Percentiles rank a stretch among this genome's conserved stretches.
Evolutionary conservation across 1,140 invertebrate species (phyloP).

Genomic region (Leptopilina clavipes): DNA sequence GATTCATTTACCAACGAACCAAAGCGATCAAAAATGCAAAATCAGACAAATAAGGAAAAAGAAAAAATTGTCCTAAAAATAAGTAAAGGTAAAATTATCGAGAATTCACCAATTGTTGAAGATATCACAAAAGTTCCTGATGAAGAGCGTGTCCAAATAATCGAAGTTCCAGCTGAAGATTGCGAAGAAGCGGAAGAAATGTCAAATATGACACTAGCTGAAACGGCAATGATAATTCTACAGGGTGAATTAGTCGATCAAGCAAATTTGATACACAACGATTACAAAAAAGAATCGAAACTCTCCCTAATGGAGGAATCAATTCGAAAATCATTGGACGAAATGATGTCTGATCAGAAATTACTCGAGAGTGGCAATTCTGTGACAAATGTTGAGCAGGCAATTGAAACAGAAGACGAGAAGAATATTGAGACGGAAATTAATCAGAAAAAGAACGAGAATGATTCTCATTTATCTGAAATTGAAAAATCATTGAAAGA

Average conservation of each 20-base stretch:
- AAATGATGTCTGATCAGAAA: conserved; percentile 60
- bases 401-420: not conserved
- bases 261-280: not conserved
- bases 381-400: not conserved
- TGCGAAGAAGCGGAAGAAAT: conserved; percentile 67
- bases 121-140: conserved; percentile 64
- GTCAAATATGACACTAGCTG: conserved; percentile 60
- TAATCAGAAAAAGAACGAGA: not conserved
- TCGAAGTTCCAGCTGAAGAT: conserved; percentile 69
- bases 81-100: conserved; percentile 66
- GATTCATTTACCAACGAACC: conserved; percentile 44
- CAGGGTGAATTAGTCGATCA: conserved; percentile 37
- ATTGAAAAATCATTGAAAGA: not conserved
- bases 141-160: conserved; percentile 71
- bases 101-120: conserved; percentile 33
- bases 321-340: conserved; percentile 60
- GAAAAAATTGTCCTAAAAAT: conserved; percentile 79
- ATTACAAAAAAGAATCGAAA: conserved; percentile 46
- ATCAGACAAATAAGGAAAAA: conserved; percentile 78
- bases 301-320: conserved; percentile 53
- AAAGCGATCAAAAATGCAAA: conserved; percentile 74
- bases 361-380: conserved; percentile 40
- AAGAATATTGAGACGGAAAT: not conserved
- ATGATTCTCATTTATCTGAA: not conserved
- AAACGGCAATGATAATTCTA: conserved; percentile 62